Percentiles rank a stretch among this genome's conserved stretches.
These are phyloP conservation scores for Pachycephus smyrnensis DNA, from an alignment of 2,888 invertebrate genomes.

Conservation along the genomic window DNA sequence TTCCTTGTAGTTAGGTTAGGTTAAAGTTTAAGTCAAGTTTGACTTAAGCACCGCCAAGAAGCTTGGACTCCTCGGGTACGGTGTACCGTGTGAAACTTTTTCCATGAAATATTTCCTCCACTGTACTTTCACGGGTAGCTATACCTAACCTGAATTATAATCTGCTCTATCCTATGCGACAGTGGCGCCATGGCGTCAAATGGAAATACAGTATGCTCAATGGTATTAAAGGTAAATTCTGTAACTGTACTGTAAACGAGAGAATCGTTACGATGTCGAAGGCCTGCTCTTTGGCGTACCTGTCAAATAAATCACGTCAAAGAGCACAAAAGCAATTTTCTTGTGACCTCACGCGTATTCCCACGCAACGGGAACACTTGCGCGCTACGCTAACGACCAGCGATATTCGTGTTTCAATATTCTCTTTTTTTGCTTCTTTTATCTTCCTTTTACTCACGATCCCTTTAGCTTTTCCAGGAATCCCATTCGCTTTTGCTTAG, in stretches of 20 bases:
- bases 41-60: constrained; percentile 2
- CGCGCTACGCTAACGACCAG: not conserved
- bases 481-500: not conserved
- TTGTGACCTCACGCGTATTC: not conserved
- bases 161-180: not conserved
- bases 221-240: not conserved
- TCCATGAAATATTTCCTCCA: not conserved
- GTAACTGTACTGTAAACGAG: not conserved
- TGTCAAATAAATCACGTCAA: not conserved
- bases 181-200: not conserved
- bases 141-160: not conserved
- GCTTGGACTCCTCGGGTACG: not conserved
- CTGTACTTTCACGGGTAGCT: not conserved
- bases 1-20: not conserved
- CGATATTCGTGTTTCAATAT: not conserved
- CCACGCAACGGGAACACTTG: not conserved
- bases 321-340: constrained; percentile 1
- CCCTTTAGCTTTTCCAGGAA: not conserved
- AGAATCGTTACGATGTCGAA: not conserved
- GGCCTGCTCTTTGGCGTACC: not conserved
- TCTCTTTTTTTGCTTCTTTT: not conserved
- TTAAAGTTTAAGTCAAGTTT: constrained; percentile 4
- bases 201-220: not conserved
- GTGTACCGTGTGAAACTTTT: not conserved
- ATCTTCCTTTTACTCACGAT: not conserved